Conservation (phyloP, 2,888 invertebrate genomes). For the Caenorhabditis sinica region DNA sequence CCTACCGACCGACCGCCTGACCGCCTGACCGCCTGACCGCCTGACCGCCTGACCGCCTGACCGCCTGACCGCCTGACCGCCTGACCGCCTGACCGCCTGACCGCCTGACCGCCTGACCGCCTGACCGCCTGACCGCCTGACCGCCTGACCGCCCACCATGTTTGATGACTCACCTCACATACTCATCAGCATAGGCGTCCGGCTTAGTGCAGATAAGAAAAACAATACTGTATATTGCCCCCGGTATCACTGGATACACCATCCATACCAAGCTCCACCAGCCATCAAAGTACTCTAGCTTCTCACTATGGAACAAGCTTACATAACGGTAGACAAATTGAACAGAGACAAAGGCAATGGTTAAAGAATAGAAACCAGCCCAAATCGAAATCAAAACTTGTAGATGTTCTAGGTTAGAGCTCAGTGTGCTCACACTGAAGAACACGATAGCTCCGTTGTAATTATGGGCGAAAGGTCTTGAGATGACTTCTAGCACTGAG, state of each 20-base stretch:
- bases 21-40: too few relatives aligned
- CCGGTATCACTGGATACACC: background rate
- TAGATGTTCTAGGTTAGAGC: background rate
- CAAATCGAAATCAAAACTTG: background rate
- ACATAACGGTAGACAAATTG: conserved; percentile 34
- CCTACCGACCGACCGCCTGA: too few relatives aligned
- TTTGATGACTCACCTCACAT: background rate
- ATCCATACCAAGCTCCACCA: background rate
- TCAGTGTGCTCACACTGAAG: conserved; percentile 15
- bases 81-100: too few relatives aligned
- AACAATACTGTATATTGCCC: background rate
- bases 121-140: too few relatives aligned
- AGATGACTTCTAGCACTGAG: conserved; percentile 16
- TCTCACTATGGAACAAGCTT: background rate
- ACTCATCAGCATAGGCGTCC: background rate
- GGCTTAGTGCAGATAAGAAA: background rate
- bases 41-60: too few relatives aligned
- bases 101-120: too few relatives aligned
- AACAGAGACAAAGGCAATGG: conserved; percentile 12
- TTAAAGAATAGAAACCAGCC: background rate
- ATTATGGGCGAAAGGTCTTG: conserved; percentile 43
- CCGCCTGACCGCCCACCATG: background rate
- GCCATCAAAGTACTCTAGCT: background rate
- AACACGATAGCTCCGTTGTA: conserved; percentile 26
- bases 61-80: too few relatives aligned